Evolutionary conservation across 2,797 vertebrate species (phyloP).

Genomic region (Rhinatrema bivittatum): DNA sequence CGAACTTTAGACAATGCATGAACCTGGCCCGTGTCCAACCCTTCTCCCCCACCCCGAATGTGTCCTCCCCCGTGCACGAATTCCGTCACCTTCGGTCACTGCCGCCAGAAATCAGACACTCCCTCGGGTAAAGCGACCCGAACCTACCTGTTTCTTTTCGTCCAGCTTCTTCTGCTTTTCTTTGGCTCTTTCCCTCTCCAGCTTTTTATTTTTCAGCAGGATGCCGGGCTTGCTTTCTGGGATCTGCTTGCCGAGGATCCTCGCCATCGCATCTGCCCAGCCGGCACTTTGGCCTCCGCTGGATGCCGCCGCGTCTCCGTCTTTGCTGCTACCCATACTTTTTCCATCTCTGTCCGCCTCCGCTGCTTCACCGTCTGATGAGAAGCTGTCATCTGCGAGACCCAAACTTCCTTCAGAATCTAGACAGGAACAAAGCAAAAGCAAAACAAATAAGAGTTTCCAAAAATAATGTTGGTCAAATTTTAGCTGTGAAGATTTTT

Average conservation of each 20-base stretch:
- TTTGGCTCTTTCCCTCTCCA: constrained; percentile 69
- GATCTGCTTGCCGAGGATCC: constrained; percentile 75
- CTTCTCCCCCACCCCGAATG: too few relatives aligned
- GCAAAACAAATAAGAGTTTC: not conserved
- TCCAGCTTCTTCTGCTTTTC: constrained; percentile 62
- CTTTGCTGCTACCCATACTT: constrained; percentile 18
- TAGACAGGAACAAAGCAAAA: too few relatives aligned
- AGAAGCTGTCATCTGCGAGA: constrained; percentile 27
- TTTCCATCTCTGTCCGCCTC: constrained; percentile 50
- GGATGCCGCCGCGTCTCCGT: constrained; percentile 4
- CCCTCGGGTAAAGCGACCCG: too few relatives aligned
- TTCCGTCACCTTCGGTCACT: too few relatives aligned
- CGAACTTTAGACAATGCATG: too few relatives aligned
- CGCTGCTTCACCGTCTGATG: constrained; percentile 31
- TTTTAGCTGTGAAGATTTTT: not conserved
- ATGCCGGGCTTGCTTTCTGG: constrained; percentile 60
- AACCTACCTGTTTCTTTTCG: constrained; percentile 68
- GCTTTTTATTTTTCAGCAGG: constrained; percentile 73
- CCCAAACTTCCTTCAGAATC: constrained; percentile 32
- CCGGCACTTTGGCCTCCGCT: constrained; percentile 49
- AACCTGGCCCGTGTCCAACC: too few relatives aligned
- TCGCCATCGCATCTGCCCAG: constrained; percentile 93
- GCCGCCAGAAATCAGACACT: too few relatives aligned
- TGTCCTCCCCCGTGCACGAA: too few relatives aligned
- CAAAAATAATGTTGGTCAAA: too few relatives aligned